A percentile compares a stretch with the other conserved stretches of the same genome.
These are phyloP conservation scores for Tetrapedia diversipes DNA, from an alignment of 2,888 invertebrate genomes.

Conservation along the genomic window DNA sequence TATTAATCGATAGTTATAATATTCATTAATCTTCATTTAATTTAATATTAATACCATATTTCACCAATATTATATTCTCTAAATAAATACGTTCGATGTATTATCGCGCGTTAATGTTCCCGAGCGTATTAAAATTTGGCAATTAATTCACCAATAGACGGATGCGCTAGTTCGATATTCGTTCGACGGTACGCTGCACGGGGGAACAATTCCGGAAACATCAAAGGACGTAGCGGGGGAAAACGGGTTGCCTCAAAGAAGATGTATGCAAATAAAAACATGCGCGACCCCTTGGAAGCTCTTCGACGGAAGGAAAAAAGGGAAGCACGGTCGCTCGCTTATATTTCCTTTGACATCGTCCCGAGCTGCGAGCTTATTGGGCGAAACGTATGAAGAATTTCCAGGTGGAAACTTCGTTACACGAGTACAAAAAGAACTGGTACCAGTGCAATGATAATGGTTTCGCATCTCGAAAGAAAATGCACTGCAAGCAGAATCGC, in stretches of 20 bases:
- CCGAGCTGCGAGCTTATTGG: slow-evolving; percentile 14
- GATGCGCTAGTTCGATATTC: background rate
- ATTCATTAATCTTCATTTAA: too few relatives aligned
- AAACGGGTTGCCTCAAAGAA: slow-evolving; percentile 8
- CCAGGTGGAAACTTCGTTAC: slow-evolving; percentile 25
- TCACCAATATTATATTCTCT: too few relatives aligned
- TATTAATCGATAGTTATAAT: too few relatives aligned
- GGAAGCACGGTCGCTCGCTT: background rate
- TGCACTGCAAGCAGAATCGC: background rate
- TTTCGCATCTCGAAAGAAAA: too few relatives aligned
- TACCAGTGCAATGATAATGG: slow-evolving; percentile 2
- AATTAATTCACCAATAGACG: slow-evolving; percentile 8
- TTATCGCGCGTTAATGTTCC: too few relatives aligned
- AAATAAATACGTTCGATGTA: too few relatives aligned
- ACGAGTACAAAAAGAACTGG: background rate
- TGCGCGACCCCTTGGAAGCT: slow-evolving; percentile 14
- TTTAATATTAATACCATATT: too few relatives aligned
- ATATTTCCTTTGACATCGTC: slow-evolving; percentile 45
- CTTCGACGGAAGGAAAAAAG: slow-evolving; percentile 1
- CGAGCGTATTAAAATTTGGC: too few relatives aligned
- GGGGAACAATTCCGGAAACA: slow-evolving; percentile 15
- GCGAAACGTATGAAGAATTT: slow-evolving; percentile 14
- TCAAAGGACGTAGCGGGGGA: slow-evolving; percentile 8
- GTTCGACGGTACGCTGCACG: background rate
- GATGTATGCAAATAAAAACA: slow-evolving; percentile 38